Conservation (phyloP, 2,888 invertebrate genomes). For the Lordiphosa fenestrarum region DNA sequence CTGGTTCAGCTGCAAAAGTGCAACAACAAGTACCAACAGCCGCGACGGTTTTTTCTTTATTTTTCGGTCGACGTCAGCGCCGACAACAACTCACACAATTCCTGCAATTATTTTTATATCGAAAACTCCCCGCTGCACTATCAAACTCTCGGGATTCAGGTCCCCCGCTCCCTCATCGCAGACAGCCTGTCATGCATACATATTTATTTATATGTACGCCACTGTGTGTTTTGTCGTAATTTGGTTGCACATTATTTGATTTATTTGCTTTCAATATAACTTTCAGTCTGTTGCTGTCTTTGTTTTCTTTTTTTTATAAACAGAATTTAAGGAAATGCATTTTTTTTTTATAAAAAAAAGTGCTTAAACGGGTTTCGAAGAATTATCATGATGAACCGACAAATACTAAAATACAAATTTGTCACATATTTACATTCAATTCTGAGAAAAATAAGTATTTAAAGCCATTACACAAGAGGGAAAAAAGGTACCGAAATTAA, state of each 20-base stretch:
- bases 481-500: no score
- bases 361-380: slow-evolving; percentile 42
- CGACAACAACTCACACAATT: slow-evolving; percentile 63
- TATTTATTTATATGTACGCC: slow-evolving; percentile 40
- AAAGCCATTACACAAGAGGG: no score
- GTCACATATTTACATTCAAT: not conserved
- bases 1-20: slow-evolving; percentile 71
- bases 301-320: slow-evolving; percentile 42
- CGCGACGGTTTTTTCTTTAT: slow-evolving; percentile 17
- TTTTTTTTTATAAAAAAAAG: slow-evolving; percentile 25
- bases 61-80: slow-evolving; percentile 39
- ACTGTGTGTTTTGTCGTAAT: slow-evolving; percentile 64
- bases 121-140: slow-evolving; percentile 56
- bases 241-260: slow-evolving; percentile 70
- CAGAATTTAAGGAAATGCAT: slow-evolving; percentile 43
- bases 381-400: slow-evolving; percentile 21
- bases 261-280: slow-evolving; percentile 71
- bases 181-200: slow-evolving; percentile 49
- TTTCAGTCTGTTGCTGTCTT: slow-evolving; percentile 26
- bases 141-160: slow-evolving; percentile 12
- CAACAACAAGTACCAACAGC: slow-evolving; percentile 37
- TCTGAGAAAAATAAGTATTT: no score
- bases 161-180: slow-evolving; percentile 15
- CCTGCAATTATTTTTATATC: slow-evolving; percentile 76
- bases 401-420: slow-evolving; percentile 4